Percentiles rank a stretch among this genome's conserved stretches.
These are phyloP conservation scores for Vanessa atalanta DNA, from an alignment of 1,140 invertebrate genomes.

Conservation along the genomic window DNA sequence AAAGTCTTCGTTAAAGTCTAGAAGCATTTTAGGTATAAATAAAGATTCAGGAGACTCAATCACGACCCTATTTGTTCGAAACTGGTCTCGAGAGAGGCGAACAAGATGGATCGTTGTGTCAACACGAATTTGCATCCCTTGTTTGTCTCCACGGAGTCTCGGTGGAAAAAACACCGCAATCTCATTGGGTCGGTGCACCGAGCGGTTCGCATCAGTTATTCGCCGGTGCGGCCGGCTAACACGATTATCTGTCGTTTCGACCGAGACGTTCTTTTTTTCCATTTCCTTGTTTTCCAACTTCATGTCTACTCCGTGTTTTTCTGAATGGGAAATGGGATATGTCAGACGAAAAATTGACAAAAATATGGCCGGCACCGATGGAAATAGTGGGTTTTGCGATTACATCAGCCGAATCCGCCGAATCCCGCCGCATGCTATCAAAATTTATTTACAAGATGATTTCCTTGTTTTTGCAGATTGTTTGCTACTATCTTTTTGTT, in stretches of 20 bases:
- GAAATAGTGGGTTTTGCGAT: constrained; percentile 78
- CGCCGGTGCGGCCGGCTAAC: constrained; percentile 72
- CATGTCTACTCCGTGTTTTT: constrained; percentile 77
- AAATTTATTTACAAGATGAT: constrained; percentile 74
- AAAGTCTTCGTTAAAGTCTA: constrained; percentile 12
- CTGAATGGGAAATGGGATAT: constrained; percentile 79
- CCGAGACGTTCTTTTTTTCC: constrained; percentile 74
- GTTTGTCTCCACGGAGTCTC: constrained; percentile 72
- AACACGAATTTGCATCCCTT: constrained; percentile 80
- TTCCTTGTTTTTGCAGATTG: constrained; percentile 58
- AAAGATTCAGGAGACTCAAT: constrained; percentile 67
- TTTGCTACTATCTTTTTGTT: constrained; percentile 31
- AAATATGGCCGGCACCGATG: constrained; percentile 74
- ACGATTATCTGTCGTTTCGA: constrained; percentile 78
- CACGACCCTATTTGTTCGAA: constrained; percentile 73
- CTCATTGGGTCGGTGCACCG: constrained; percentile 74
- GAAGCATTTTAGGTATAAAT: constrained; percentile 50
- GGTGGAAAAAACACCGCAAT: constrained; percentile 77
- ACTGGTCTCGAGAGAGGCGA: constrained; percentile 71
- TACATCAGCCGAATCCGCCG: constrained; percentile 65
- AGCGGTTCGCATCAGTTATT: constrained; percentile 70
- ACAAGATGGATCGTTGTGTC: constrained; percentile 79
- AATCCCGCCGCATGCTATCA: constrained; percentile 53
- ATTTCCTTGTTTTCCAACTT: constrained; percentile 78
- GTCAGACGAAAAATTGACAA: constrained; percentile 80